Percentiles rank a stretch among this genome's conserved stretches.
Evolutionary conservation across 2,113 vertebrate species (phyloP).

Genomic region (Gadus macrocephalus): DNA sequence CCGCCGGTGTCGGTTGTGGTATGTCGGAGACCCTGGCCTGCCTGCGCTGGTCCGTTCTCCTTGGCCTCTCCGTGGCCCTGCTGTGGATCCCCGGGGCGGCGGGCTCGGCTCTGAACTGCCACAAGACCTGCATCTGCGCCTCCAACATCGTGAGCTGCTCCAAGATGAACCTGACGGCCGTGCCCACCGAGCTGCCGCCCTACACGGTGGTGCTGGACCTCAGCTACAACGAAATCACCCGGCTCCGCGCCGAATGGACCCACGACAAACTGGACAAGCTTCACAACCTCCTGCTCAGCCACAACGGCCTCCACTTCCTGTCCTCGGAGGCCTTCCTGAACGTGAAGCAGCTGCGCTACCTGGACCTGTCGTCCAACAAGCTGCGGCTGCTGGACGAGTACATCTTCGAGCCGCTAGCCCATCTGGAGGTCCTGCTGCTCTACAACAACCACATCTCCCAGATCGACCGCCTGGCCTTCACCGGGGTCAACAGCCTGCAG

Average conservation of each 20-base stretch:
- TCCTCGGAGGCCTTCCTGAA: conserved; percentile 86
- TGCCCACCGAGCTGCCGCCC: conserved; percentile 77
- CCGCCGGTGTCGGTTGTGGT: conserved; percentile 39
- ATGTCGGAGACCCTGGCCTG: conserved; percentile 49
- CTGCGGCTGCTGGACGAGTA: conserved; percentile 81
- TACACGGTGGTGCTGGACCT: conserved; percentile 86
- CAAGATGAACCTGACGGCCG: conserved; percentile 76
- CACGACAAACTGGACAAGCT: conserved; percentile 75
- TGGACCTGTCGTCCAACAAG: conserved; percentile 91
- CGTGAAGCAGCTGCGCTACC: conserved; percentile 82
- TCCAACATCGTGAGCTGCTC: conserved; percentile 96
- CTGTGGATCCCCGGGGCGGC: conserved; percentile 45
- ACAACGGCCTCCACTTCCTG: conserved; percentile 86
- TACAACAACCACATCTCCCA: conserved; percentile 87
- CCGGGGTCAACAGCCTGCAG: conserved; percentile 78
- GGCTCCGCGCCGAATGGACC: conserved; percentile 83
- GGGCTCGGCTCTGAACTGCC: conserved; percentile 73
- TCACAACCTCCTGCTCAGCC: conserved; percentile 85
- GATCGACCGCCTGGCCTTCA: conserved; percentile 85
- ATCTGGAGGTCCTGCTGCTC: conserved; percentile 89
- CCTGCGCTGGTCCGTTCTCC: conserved; percentile 42
- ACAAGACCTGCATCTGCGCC: conserved; percentile 86
- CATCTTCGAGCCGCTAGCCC: conserved; percentile 82
- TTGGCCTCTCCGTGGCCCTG: conserved; percentile 53
- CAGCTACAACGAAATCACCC: conserved; percentile 85